Evolutionary conservation across 2,797 vertebrate species (phyloP), one percentile per base, ranked within the genome.

Genomic region (Pseudochaenichthys georgianus): DNA sequence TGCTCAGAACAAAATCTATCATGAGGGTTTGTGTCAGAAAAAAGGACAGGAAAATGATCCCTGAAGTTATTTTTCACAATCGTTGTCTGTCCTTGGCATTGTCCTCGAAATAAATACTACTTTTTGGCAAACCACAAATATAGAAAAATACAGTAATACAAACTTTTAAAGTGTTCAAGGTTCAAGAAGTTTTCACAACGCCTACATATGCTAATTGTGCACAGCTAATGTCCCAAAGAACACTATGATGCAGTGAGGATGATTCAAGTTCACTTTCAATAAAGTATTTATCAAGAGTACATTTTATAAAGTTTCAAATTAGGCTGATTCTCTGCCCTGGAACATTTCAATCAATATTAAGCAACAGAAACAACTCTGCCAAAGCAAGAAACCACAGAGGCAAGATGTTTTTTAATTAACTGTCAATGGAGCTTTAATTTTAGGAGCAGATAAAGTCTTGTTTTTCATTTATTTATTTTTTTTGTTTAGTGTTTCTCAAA

Each of bases 261-360:
- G 53, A 82, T 77, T 82, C 17, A 66, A 78, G 17, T 60, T 2
- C 67, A 73, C 51, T 66, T 86, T 38, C 55, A 45, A 64, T 73
- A 12, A 75, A 79, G 67, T 66, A 74, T 68, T 38, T 60, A 65
- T 76, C 48, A 51, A 63, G 34, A 79, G 55, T 53, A 15, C 53
- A 72, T 63, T 68, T 63, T 31, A 64, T 77, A 48, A 50, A 47
- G 47, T 74, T 75, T 64, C 75, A 73, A 87, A 74, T 74, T 58
- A 87, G 82, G 73, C 61, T 3, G 52, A 80, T 84, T 48, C 72
- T 78, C 70, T 86, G 73, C 73, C 64, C 77, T 78, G 78, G 45
- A 85, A 74, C 75, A 77, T 84, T 90, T 92, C 83, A 85, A 78
- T 89, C 83, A 87, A 76, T 67, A 73, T 82, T 86, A 65, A 71